phyloP scores from a whole-genome alignment of 2,888 invertebrate genomes.

The Macropis europaea region DNA sequence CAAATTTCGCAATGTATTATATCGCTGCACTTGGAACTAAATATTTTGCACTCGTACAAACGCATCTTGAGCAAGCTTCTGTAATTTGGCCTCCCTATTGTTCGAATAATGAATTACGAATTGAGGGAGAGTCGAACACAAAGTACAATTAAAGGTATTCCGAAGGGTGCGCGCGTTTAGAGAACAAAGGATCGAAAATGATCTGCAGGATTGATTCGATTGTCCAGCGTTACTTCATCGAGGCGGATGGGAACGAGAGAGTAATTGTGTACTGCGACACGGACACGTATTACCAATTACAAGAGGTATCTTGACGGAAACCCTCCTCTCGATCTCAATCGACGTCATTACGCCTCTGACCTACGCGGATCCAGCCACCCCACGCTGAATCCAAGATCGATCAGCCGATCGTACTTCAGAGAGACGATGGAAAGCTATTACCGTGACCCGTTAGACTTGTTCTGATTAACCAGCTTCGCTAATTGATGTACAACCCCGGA shows the following conservation, averaged over 20 bases:
- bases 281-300: conserved; percentile 29
- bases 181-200: too few relatives aligned
- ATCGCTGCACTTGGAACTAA: too few relatives aligned
- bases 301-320: conserved; percentile 47
- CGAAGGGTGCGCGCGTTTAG: too few relatives aligned
- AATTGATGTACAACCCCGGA: conserved; percentile 54
- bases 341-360: conserved; percentile 56
- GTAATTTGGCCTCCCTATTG: too few relatives aligned
- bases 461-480: conserved; percentile 55
- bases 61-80: too few relatives aligned
- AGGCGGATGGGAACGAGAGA: conserved; percentile 11
- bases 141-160: too few relatives aligned
- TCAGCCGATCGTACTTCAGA: conserved; percentile 52
- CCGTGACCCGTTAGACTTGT: conserved; percentile 47
- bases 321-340: conserved; percentile 56
- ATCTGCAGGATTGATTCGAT: neutral
- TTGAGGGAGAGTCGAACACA: too few relatives aligned
- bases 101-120: too few relatives aligned
- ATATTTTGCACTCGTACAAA: too few relatives aligned
- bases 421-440: conserved; percentile 57
- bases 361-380: conserved; percentile 29
- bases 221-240: too few relatives aligned
- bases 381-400: conserved; percentile 45
- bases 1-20: too few relatives aligned
- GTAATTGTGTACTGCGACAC: conserved; percentile 30